Evolutionary conservation across 2,797 vertebrate genomes (phyloP).

Genomic region (Chelon auratus): DNA sequence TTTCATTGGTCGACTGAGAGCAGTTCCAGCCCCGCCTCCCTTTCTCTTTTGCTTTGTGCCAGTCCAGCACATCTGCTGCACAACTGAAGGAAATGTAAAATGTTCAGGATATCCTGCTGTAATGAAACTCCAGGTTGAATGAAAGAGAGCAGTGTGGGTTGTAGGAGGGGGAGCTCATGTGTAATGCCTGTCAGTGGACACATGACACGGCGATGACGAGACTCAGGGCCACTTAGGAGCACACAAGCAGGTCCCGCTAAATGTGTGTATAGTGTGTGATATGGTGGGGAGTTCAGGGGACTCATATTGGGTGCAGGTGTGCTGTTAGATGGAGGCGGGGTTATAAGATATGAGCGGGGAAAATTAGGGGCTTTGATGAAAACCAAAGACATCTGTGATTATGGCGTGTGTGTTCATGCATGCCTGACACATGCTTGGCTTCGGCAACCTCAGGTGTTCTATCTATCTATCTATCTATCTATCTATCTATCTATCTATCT

Average conservation of each 20-base stretch:
- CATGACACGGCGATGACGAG: constrained; percentile 52
- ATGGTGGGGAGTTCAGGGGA: constrained; percentile 50
- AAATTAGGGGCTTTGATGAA: constrained; percentile 78
- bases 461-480: constrained; percentile 18
- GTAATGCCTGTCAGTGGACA: constrained; percentile 65
- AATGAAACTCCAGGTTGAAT: constrained; percentile 76
- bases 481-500: constrained; percentile 20
- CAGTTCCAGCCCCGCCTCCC: constrained; percentile 40
- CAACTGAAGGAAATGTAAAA: constrained; percentile 82
- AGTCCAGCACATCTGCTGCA: constrained; percentile 78
- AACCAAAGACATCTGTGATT: constrained; percentile 75
- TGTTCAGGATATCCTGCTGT: constrained; percentile 83
- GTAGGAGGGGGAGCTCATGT: constrained; percentile 64
- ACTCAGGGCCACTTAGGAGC: constrained; percentile 44
- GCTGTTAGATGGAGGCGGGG: constrained; percentile 50
- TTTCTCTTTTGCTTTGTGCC: constrained; percentile 56
- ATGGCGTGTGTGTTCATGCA: constrained; percentile 57
- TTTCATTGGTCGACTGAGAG: constrained; percentile 50
- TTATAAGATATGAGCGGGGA: constrained; percentile 65
- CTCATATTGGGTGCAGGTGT: constrained; percentile 80
- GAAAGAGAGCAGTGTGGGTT: constrained; percentile 62
- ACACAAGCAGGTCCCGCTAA: constrained; percentile 43
- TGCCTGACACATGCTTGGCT: constrained; percentile 54
- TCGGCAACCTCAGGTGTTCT: constrained; percentile 40
- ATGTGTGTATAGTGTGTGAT: constrained; percentile 46